Evolutionary conservation across 2,797 vertebrate genomes (phyloP).

Genomic region (Geotrypetes seraphini): DNA sequence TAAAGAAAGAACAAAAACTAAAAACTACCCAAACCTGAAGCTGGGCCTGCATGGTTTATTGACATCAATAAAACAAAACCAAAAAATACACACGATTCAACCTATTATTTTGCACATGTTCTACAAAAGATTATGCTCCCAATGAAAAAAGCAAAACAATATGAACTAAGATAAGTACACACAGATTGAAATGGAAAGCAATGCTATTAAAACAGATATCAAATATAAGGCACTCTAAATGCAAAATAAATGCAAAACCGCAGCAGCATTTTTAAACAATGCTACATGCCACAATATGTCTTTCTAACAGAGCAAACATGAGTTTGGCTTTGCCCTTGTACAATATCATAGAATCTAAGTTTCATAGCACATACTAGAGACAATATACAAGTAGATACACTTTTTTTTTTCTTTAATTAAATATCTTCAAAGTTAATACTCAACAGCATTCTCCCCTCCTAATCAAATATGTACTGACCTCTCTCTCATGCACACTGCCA

Average conservation of each 20-base stretch:
- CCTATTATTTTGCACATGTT: slow-evolving; percentile 49
- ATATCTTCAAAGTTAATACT: slow-evolving; percentile 59
- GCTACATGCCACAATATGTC: slow-evolving; percentile 45
- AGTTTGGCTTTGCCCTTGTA: slow-evolving; percentile 67
- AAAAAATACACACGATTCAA: slow-evolving; percentile 55
- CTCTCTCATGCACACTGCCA: slow-evolving; percentile 63
- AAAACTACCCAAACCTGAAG: slow-evolving; percentile 48
- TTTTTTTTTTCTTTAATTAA: slow-evolving; percentile 52
- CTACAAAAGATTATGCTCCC: slow-evolving; percentile 44
- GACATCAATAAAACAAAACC: slow-evolving; percentile 43
- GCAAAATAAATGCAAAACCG: slow-evolving; percentile 71
- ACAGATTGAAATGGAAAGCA: slow-evolving; percentile 49
- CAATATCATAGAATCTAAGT: slow-evolving; percentile 55
- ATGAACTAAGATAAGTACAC: slow-evolving; percentile 41
- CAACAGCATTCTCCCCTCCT: slow-evolving; percentile 61
- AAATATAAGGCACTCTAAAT: slow-evolving; percentile 99
- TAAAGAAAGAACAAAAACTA: slow-evolving; percentile 37
- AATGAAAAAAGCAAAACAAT: slow-evolving; percentile 8
- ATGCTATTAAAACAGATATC: slow-evolving; percentile 83
- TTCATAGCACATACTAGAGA: slow-evolving; percentile 57
- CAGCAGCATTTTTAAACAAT: slow-evolving; percentile 56
- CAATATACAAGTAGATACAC: slow-evolving; percentile 59
- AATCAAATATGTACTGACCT: slow-evolving; percentile 66
- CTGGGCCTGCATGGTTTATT: slow-evolving; percentile 46
- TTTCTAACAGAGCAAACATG: slow-evolving; percentile 52